These are phyloP conservation scores for Ammodytes dubius DNA, from an alignment of 2,113 vertebrate genomes.

Conservation along the genomic window DNA sequence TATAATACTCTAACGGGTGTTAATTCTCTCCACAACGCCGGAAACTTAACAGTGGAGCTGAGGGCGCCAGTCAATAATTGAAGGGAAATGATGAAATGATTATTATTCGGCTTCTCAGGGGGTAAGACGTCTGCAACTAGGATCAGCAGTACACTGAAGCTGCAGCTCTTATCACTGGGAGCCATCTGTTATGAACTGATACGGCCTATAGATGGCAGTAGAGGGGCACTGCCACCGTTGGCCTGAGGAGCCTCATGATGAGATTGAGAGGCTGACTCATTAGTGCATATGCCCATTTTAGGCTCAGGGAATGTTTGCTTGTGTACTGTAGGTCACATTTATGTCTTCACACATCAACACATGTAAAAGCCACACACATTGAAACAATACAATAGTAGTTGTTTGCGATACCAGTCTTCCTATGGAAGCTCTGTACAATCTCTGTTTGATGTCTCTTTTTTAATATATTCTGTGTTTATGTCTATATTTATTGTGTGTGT, in stretches of 20 bases:
- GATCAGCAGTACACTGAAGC: constrained; percentile 1
- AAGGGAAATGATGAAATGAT: constrained; percentile 68
- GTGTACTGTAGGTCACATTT: not conserved
- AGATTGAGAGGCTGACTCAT: constrained; percentile 5
- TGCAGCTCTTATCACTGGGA: constrained; percentile 17
- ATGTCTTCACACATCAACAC: not conserved
- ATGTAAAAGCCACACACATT: not conserved
- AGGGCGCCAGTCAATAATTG: constrained; percentile 60
- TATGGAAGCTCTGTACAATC: too few relatives aligned
- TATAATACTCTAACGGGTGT: constrained; percentile 53
- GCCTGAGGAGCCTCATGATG: not conserved
- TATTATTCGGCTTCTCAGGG: constrained; percentile 31
- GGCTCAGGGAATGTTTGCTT: too few relatives aligned
- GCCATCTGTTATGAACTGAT: constrained; percentile 7
- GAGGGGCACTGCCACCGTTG: constrained; percentile 44
- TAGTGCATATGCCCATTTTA: constrained; percentile 12
- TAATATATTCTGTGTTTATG: too few relatives aligned
- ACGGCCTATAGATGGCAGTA: constrained; percentile 70
- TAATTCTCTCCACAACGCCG: constrained; percentile 54
- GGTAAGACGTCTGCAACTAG: constrained; percentile 36
- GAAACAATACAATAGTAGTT: too few relatives aligned
- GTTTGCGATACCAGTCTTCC: too few relatives aligned
- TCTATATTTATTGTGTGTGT: too few relatives aligned
- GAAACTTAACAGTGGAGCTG: constrained; percentile 52
- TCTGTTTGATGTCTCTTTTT: too few relatives aligned